These are phyloP conservation scores for Cebuella pygmaea DNA, from an alignment of 2,797 vertebrate species.

Conservation along the genomic window DNA sequence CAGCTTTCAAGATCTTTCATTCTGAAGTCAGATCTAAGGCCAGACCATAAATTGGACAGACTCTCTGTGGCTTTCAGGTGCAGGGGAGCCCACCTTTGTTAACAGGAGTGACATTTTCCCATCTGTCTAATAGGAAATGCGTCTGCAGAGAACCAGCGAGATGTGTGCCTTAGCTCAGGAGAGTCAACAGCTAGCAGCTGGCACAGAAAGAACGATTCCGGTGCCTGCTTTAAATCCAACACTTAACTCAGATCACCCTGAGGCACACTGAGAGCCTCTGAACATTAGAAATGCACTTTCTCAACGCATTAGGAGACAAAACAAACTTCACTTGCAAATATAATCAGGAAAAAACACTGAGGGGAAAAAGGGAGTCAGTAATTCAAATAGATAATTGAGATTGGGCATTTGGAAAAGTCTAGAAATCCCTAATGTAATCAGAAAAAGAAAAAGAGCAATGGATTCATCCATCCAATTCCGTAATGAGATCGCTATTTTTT, in stretches of 20 bases:
- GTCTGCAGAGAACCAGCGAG: not conserved
- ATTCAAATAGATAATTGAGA: not conserved
- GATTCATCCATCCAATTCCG: not conserved
- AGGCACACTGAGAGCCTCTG: not conserved
- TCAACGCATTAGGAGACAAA: not conserved
- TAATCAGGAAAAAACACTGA: not conserved
- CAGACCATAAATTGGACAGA: not conserved
- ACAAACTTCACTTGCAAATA: not conserved
- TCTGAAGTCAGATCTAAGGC: not conserved
- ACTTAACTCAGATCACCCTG: not conserved
- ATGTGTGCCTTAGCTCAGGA: not conserved
- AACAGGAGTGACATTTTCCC: not conserved
- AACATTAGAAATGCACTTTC: slow-evolving; percentile 37
- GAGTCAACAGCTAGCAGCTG: not conserved
- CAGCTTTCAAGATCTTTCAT: not conserved
- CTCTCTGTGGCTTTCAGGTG: not conserved
- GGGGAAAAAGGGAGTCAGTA: not conserved
- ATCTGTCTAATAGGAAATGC: not conserved
- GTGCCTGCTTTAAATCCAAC: not conserved
- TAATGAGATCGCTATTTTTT: not conserved
- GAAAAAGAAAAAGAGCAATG: not conserved
- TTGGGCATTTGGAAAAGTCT: not conserved
- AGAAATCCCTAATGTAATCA: not conserved
- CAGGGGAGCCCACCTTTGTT: not conserved
- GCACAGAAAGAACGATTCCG: not conserved